phyloP scores from a whole-genome alignment of 2,888 invertebrate species.

The Plutella xylostella region DNA sequence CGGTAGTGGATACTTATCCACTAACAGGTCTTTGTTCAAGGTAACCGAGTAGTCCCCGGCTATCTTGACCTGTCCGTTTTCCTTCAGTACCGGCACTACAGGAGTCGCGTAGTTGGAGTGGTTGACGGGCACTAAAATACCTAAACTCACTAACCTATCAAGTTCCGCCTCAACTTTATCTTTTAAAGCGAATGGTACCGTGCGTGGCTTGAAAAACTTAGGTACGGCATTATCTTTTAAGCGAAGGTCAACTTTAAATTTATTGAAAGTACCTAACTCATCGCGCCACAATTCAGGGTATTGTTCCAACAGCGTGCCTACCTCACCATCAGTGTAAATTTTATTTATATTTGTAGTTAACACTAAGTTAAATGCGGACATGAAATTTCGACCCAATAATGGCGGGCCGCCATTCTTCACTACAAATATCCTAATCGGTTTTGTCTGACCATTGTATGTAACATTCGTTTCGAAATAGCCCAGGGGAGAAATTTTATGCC shows the following conservation, averaged over 20 bases:
- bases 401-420: slow-evolving; percentile 19
- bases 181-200: slow-evolving; percentile 23
- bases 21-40: slow-evolving; percentile 17
- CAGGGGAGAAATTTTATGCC: slow-evolving; percentile 20
- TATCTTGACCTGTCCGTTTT: slow-evolving; percentile 17
- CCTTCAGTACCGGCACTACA: slow-evolving; percentile 18
- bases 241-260: slow-evolving; percentile 14
- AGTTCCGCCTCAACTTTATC: slow-evolving; percentile 18
- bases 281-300: slow-evolving; percentile 15
- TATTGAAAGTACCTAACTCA: slow-evolving; percentile 17
- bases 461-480: slow-evolving; percentile 13
- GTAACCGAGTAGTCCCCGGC: slow-evolving; percentile 22
- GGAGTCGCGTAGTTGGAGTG: not conserved
- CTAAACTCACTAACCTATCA: not conserved
- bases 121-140: not conserved
- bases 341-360: no score
- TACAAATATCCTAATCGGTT: slow-evolving; percentile 16
- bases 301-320: slow-evolving; percentile 4
- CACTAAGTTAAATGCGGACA: slow-evolving; percentile 13
- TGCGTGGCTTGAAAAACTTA: slow-evolving; percentile 21
- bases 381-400: slow-evolving; percentile 16
- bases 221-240: slow-evolving; percentile 15
- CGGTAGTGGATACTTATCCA: slow-evolving; percentile 21
- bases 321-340: no score
- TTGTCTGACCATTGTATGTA: slow-evolving; percentile 9